Evolutionary conservation across 1,140 invertebrate genomes (phyloP), one percentile per base, ranked within the genome.

Genomic region (Brachionus rotundiformis): DNA sequence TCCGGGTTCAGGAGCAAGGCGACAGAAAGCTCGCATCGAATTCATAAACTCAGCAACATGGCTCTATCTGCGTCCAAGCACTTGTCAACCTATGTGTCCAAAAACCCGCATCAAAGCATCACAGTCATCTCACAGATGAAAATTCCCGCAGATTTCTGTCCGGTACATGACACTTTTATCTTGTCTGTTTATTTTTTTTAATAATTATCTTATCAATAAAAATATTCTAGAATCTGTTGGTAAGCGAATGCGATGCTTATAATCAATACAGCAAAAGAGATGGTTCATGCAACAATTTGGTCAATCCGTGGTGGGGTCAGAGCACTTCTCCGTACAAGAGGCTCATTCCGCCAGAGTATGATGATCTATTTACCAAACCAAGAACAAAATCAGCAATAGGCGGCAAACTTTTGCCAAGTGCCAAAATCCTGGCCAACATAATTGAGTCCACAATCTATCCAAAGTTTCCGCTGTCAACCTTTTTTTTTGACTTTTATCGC

Each of bases 251-350:
- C 8, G 47, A 54, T 19, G 47, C 47, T 7, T 54, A 54, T 16
- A 54, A 68, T 27, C n/a, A 68, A 25, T 68, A 68, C 65, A 33
- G 65, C 31, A 33, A 23, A 8, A 23, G 8, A 33, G 65, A 68
- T 41, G 65, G 65, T 16, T 36, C 31, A 10, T 68, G 65, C 23
- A 68, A 31, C 65, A 68, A 68, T 10, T 19, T 36, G 16, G 10
- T 41, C 23, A 68, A 41, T 68, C 65, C 65, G 7, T 68, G 65
- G 65, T 68, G 65, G 65, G 65, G 65, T 19, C 65, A 41, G 13
- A 33, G 65, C n/a, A 16, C 13, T 10, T 29, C 65, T 33, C 31
- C 36, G 16, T 68, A 29, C 8, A 68, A 68, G 23, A n/a, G 65
- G 23, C 65, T 68, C 13, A 19, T 68, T 41, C 31, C 31, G 4